Evolutionary conservation across 2,113 vertebrate genomes (phyloP).

Genomic region (Dromaius novaehollandiae): DNA sequence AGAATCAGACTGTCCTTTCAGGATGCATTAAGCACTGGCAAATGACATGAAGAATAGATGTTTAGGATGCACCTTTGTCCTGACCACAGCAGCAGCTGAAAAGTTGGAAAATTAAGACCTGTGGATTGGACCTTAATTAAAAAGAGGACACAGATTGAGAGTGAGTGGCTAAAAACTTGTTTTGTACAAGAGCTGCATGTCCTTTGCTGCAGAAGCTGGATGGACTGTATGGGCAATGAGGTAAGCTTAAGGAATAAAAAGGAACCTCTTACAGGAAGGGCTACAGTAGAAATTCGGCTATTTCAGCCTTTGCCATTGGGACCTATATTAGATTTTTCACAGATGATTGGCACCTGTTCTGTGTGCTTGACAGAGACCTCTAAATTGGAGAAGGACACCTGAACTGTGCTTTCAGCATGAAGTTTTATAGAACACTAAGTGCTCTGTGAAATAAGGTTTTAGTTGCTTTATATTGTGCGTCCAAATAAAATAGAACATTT

Average conservation of each 20-base stretch:
- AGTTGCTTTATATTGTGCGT: background rate
- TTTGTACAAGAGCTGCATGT: fast-evolving
- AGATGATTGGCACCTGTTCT: constrained; percentile 20
- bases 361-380: constrained; percentile 14
- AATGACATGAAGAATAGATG: background rate
- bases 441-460: constrained; percentile 33
- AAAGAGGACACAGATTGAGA: background rate
- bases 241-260: background rate
- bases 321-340: background rate
- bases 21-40: background rate
- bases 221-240: background rate
- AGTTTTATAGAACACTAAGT: background rate
- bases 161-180: background rate
- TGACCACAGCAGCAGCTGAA: background rate
- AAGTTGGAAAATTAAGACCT: background rate
- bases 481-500: constrained; percentile 9
- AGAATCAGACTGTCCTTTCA: background rate
- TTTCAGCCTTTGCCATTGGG: background rate
- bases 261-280: fast-evolving
- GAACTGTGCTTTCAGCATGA: background rate
- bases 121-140: background rate
- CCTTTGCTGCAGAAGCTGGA: background rate
- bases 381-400: constrained; percentile 16
- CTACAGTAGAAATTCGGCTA: background rate
- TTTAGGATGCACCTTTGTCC: background rate